A percentile compares a stretch with the other conserved stretches of the same genome.
Conservation (phyloP, 2,888 invertebrate species). For the Hetaerina titia region DNA sequence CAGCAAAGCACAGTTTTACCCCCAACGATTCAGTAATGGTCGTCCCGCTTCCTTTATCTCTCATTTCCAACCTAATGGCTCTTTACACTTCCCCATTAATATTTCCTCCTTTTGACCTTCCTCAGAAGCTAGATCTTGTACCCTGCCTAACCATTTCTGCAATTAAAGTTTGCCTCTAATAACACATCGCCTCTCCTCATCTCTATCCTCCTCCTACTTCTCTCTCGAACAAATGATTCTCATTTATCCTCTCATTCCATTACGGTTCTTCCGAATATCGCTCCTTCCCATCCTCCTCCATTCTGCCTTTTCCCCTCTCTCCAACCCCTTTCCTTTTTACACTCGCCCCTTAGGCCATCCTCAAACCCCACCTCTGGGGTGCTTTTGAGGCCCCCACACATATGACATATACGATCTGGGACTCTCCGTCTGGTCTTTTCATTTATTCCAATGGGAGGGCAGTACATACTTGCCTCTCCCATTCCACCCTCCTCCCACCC, state of each 20-base stretch:
- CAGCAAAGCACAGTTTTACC: no score
- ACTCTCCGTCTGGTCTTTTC: conserved; percentile 57
- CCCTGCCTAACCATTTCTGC: background rate
- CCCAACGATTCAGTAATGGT: no score
- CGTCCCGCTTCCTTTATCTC: no score
- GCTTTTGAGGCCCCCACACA: conserved; percentile 40
- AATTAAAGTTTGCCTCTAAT: background rate
- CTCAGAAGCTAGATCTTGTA: background rate
- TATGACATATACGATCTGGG: conserved; percentile 58
- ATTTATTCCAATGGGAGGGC: conserved; percentile 51
- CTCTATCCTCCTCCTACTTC: background rate
- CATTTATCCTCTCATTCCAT: background rate
- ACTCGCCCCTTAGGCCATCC: conserved; percentile 3
- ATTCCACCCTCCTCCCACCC: background rate
- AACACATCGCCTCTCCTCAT: background rate
- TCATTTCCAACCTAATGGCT: no score
- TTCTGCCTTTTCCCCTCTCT: background rate
- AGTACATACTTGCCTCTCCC: background rate
- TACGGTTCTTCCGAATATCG: background rate
- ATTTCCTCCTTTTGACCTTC: background rate
- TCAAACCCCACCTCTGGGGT: conserved; percentile 16
- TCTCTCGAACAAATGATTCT: background rate
- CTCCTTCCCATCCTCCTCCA: background rate
- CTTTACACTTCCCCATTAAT: background rate
- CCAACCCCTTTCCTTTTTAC: background rate